Percentiles rank a stretch among this genome's conserved stretches.
Conservation (phyloP, 2,797 vertebrate species). For the Anguilla pacifica region DNA sequence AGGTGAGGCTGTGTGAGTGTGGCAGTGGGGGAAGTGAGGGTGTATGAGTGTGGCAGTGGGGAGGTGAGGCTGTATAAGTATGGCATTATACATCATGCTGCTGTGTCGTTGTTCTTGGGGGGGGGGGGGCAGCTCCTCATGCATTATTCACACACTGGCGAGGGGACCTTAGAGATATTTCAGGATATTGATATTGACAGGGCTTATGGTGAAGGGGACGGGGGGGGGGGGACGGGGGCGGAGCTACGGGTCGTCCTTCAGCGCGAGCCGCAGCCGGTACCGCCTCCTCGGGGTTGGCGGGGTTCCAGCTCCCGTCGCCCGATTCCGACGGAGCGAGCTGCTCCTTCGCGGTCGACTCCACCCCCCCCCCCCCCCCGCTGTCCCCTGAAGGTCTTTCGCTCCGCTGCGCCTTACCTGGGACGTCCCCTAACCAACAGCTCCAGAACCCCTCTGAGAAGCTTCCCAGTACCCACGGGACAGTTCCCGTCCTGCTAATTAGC, state of each 20-base stretch:
- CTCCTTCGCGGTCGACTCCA: neutral
- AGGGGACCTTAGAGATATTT: constrained; percentile 34
- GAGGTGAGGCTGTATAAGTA: neutral
- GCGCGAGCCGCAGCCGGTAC: neutral
- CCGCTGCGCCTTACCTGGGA: neutral
- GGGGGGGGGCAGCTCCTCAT: constrained; percentile 22
- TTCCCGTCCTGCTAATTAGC: neutral
- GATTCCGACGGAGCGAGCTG: neutral
- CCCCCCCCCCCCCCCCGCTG: neutral
- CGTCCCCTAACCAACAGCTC: neutral
- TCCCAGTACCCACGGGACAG: neutral
- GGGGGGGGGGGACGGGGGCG: constrained; percentile 20
- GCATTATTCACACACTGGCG: constrained; percentile 33
- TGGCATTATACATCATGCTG: neutral
- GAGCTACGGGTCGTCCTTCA: neutral
- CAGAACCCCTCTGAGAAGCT: neutral
- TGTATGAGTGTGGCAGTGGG: neutral
- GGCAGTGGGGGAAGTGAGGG: neutral
- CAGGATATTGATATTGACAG: constrained; percentile 37
- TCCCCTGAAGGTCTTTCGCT: neutral
- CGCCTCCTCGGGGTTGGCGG: neutral
- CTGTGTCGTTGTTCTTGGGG: neutral
- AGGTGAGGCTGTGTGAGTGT: neutral
- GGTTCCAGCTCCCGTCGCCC: neutral
- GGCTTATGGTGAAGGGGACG: constrained; percentile 11